A percentile compares a stretch with the other conserved stretches of the same genome.
Conservation (phyloP, 2,113 vertebrate species). For the Tringa solitaria region DNA sequence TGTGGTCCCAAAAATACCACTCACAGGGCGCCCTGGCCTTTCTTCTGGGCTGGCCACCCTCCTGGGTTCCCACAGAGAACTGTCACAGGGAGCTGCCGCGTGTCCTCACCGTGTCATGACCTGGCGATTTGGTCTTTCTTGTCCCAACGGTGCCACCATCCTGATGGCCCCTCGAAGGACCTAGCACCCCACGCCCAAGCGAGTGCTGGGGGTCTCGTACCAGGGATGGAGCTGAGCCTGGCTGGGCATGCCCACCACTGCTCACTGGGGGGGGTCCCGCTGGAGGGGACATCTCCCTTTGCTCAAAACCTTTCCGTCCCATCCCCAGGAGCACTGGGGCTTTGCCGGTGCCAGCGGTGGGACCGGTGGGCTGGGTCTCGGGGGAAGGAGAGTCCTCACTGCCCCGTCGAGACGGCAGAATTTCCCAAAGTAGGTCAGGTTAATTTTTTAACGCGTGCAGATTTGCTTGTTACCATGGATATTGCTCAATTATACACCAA, state of each 20-base stretch:
- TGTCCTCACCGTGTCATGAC: accelerated
- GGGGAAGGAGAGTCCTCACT: background rate
- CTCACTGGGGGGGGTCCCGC: accelerated
- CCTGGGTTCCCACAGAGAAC: background rate
- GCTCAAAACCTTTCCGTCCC: background rate
- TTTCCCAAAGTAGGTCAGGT: slow-evolving; percentile 70
- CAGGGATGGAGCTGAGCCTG: background rate
- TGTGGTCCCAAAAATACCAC: background rate
- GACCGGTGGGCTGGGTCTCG: accelerated
- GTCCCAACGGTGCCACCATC: background rate
- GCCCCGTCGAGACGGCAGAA: background rate
- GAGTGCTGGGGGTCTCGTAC: background rate
- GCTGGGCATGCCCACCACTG: accelerated
- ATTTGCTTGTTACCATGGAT: slow-evolving; percentile 69
- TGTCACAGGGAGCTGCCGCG: accelerated
- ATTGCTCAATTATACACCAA: slow-evolving; percentile 67
- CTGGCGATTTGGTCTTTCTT: accelerated
- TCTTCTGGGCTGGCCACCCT: background rate
- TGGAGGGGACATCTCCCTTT: background rate
- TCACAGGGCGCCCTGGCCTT: background rate
- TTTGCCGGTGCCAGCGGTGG: background rate
- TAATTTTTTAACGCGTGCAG: slow-evolving; percentile 33
- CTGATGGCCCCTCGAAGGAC: accelerated
- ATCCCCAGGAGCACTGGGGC: background rate
- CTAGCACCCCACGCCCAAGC: accelerated